Evolutionary conservation across 1,140 invertebrate species (phyloP).

Genomic region (Drosophila tristis): DNA sequence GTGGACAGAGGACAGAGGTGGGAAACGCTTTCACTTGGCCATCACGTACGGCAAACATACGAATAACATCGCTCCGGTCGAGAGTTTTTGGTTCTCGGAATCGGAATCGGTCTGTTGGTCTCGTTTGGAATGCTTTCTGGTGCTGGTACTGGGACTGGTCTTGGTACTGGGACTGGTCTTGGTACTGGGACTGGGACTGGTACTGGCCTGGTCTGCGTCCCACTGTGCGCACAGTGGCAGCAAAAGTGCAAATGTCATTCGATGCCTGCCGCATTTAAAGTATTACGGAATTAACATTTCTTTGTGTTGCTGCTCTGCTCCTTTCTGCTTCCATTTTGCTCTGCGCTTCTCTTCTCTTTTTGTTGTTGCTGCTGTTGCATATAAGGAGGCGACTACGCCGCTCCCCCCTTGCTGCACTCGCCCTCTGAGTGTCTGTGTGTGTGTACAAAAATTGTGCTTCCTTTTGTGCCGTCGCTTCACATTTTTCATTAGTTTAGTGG

Average conservation of each 20-base stretch:
- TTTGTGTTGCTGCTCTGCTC: conserved; percentile 58
- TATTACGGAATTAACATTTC: conserved; percentile 83
- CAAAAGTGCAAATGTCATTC: conserved; percentile 82
- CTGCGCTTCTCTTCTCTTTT: conserved; percentile 6
- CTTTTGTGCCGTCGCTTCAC: conserved; percentile 81
- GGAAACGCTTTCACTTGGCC: conserved; percentile 67
- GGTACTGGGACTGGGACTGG: too few species aligned
- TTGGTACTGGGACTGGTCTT: not conserved
- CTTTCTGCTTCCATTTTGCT: not conserved
- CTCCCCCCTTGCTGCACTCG: not conserved
- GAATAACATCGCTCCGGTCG: not conserved
- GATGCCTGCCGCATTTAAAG: conserved; percentile 82
- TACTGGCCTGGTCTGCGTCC: conserved; percentile 36
- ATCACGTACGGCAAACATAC: conserved; percentile 61
- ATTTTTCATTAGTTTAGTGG: conserved; percentile 83
- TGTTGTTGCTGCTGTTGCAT: conserved; percentile 35
- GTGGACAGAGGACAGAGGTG: conserved; percentile 1
- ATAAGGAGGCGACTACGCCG: not conserved
- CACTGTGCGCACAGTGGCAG: conserved; percentile 75
- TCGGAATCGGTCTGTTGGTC: not conserved
- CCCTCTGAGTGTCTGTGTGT: conserved; percentile 22
- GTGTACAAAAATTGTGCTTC: conserved; percentile 77
- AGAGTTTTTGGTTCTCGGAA: too few species aligned
- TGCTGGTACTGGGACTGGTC: not conserved
- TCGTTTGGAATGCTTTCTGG: conserved; percentile 1